phyloP scores from a whole-genome alignment of 2,113 vertebrate genomes.

The Cynopterus brachyotis region DNA sequence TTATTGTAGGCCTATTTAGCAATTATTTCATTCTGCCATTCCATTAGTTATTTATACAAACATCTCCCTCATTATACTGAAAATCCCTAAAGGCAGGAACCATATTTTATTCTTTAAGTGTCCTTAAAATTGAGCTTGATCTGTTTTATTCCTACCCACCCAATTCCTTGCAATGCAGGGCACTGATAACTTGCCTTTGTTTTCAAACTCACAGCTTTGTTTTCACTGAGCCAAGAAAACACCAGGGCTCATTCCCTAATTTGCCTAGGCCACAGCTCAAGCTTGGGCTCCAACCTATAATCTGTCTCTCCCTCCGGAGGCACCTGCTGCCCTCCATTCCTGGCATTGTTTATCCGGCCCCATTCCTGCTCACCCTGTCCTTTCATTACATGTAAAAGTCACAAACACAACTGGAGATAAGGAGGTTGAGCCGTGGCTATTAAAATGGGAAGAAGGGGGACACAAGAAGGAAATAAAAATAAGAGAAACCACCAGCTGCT shows the following conservation, averaged over 20 bases:
- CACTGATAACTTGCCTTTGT: too few species aligned
- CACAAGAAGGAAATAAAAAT: background rate
- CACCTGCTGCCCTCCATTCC: background rate
- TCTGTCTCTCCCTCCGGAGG: background rate
- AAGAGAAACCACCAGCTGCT: constrained; percentile 22
- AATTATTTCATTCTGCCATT: constrained; percentile 7
- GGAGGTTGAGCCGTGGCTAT: background rate
- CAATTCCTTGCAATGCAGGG: background rate
- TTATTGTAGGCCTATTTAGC: background rate
- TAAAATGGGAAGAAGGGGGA: background rate
- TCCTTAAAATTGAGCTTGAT: background rate
- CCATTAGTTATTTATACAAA: background rate
- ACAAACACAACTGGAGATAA: background rate
- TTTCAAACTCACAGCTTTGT: background rate
- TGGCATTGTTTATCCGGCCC: background rate
- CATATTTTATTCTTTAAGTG: background rate
- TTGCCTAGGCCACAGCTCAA: background rate
- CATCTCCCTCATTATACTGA: background rate
- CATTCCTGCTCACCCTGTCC: background rate
- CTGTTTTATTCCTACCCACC: background rate
- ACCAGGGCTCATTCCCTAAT: background rate
- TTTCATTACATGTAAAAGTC: constrained; percentile 15
- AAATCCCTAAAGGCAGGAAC: constrained; percentile 21
- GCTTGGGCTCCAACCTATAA: background rate
- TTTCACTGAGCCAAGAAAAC: background rate